These are phyloP conservation scores for Gyrodactylus bullatarudis DNA, from an alignment of 1,140 invertebrate genomes.

Conservation along the genomic window DNA sequence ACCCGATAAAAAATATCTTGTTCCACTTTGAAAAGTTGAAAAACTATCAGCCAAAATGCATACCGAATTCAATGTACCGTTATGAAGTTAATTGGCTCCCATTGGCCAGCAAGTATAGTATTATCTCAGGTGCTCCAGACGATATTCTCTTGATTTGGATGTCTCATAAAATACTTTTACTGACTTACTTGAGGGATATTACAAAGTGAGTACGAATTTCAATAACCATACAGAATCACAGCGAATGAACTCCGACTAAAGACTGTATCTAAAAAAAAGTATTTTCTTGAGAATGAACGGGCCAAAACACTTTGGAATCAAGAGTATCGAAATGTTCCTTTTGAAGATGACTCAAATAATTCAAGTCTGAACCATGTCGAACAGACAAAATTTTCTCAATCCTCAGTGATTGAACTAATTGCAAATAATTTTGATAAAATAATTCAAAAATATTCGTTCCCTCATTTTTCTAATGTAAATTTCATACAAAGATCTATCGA, in stretches of 20 bases:
- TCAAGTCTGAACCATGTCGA: neutral
- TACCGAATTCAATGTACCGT: neutral
- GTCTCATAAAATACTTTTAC: neutral
- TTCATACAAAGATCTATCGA: neutral
- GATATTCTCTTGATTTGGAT: neutral
- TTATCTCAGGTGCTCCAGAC: neutral
- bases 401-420: no score
- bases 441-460: neutral
- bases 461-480: neutral
- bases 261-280: neutral
- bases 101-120: neutral
- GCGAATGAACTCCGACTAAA: neutral
- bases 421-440: no score
- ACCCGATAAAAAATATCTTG: no score
- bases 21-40: no score
- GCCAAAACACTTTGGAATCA: neutral
- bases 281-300: neutral
- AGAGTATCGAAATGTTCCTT: neutral
- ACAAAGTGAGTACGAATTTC: no score
- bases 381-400: neutral
- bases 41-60: no score
- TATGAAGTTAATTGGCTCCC: neutral
- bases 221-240: no score
- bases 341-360: neutral
- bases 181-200: neutral